Base-by-base conservation (phyloP, 2,113 vertebrate genomes). In the Thomomys bottae region DNA sequence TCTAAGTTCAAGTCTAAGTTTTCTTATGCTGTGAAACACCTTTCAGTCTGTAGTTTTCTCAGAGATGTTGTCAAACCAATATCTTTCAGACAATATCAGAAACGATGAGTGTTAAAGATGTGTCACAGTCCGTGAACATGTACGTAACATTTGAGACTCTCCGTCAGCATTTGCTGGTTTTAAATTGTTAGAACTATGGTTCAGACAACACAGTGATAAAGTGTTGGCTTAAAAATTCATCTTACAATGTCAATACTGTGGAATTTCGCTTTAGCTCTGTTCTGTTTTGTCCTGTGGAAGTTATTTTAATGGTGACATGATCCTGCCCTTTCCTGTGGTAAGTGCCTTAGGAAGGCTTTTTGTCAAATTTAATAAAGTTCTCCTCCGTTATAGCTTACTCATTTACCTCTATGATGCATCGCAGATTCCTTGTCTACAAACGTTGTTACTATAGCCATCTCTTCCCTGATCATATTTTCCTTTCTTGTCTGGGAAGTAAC, bases 281-380 rank as follows among this genome's bases (percentile, higher is more conserved):
- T 94, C 54, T 6, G 0, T 83, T 90, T 89, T 87, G 71, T 84
- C 88, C 42, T 96, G 54, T 84, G 24, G 38, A 87, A 78, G 49
- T 89, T 89, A 92, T 87, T 88, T 89, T 83, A 67, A 84, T 90
- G 88, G 93, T 83, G 70, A 66, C 4, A 26, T 54, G 40, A 24
- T 59, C 38, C 14, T 79, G 18, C 23, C 79, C 45, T 92, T 85
- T 84, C 79, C 57, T 89, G 20, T 89, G 64, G 86, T 82, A 91
- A 89, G 75, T 84, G 36, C 66, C 54, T 86, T 81, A 76, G 11
- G 66, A 83, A 68, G 64, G 87, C 64, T 92, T 94, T 93, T 40
- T 57, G 61, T 88, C 76, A 83, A 80, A 90, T 72, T 11, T 66
- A 90, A 93, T 92, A 90, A 84, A 89, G 87, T 91, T 81, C 21